These are phyloP conservation scores for Bombus fervidus DNA, from an alignment of 1,140 invertebrate genomes.

Conservation along the genomic window DNA sequence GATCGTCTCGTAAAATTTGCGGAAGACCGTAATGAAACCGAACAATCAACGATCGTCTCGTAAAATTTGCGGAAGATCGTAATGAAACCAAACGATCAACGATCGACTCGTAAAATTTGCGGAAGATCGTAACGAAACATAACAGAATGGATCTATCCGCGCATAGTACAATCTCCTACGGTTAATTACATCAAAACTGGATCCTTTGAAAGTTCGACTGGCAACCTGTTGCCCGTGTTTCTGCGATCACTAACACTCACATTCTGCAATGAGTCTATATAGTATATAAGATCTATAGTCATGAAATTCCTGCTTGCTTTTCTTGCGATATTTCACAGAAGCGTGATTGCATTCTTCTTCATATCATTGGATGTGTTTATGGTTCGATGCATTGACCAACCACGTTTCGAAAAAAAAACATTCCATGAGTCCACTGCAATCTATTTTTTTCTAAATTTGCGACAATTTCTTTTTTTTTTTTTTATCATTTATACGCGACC, in stretches of 20 bases:
- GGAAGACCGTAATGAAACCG: background rate
- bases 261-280: background rate
- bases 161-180: background rate
- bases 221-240: constrained; percentile 44
- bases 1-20: background rate
- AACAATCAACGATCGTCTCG: background rate
- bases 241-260: constrained; percentile 2
- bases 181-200: constrained; percentile 27
- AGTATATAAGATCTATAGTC: background rate
- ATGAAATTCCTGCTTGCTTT: background rate
- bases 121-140: background rate
- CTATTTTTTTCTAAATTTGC: background rate
- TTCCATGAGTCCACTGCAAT: background rate
- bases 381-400: background rate
- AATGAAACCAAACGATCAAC: background rate
- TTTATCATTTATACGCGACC: background rate
- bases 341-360: background rate
- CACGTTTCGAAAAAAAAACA: background rate
- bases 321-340: background rate
- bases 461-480: background rate
- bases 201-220: constrained; percentile 27
- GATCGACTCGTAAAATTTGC: background rate
- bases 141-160: background rate
- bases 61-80: background rate
- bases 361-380: background rate